Evolutionary conservation across 2,797 vertebrate species (phyloP), one percentile per base, ranked within the genome.

Genomic region (Gymnocypris eckloni): DNA sequence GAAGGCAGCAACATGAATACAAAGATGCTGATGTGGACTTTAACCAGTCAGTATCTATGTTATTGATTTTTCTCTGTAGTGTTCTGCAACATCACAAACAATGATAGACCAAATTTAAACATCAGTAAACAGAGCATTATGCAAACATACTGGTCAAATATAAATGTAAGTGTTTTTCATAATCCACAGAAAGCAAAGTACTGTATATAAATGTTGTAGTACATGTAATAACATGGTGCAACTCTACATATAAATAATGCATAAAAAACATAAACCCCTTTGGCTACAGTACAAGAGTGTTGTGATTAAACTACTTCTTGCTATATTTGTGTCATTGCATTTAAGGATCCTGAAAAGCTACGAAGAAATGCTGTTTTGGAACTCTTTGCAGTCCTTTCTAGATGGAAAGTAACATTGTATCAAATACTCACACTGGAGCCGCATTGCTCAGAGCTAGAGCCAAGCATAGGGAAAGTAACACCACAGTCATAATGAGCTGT

Each of bases 391-490:
- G 22, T 39, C 3, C 4, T 13, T 72, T 67, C 39, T 37, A 85
- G 25, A 70, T 22, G 37, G 11, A 69, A 52, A 48, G 39, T 59
- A 9, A 82, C 45, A 66, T 37, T 76, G 13, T 52, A 77, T 77
- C 25, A 69, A 43, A 83, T 93, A 95, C 95, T 96, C 85, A 96
- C 95, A 4, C 7, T 22, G 93, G 93, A 9, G 90, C 91, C 13
- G 88, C 90, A 0, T 50, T 33, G 22, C 88, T 77, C 18, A 91
- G 56, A 37, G 86, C 72, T 0, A 95, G 70, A 25, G 86, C 84
- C 4, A 92, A 67, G 86, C 91, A 91, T 87, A 94, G 89, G 20
- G 90, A 75, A 85, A 66, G 83, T 80, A 81, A 69, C 90, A 94
- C 16, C 66, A 84, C 83, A 76, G 90, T 89, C 95, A 96, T 96